Evolutionary conservation across 2,888 invertebrate species (phyloP), one percentile per base, ranked within the genome.

Genomic region (Diarsia mendica): DNA sequence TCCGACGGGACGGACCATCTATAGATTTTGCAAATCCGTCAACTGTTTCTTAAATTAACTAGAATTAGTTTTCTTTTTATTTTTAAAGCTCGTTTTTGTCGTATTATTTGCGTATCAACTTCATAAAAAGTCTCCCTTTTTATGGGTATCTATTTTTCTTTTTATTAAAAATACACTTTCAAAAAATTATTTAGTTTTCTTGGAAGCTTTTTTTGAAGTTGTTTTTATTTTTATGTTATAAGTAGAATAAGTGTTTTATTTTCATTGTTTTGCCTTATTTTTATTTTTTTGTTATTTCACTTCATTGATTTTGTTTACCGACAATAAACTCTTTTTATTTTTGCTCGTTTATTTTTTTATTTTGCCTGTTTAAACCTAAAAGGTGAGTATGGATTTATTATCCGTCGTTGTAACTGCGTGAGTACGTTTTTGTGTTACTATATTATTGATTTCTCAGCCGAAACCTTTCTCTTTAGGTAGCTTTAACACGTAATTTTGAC

Each of bases 241-340:
- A 33, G 20, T 61, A 61, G 51, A 67, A 39, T 72, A 58, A 63
- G 55, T 66, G 46, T 20, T 28, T 66, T 46, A 18, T 5, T 71
- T 49, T 20, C 6, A 18, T 48, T 70, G 13, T 66, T 46, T 65
- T 33, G 8, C 11, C 33, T 0, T 33, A 23, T 64, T 49, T 77
- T n/a, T 8, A 53, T n/a, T 48, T 67, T 71, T 72, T 53, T 74
- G 28, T 66, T 23, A 55, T 51, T 49, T 74, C 70, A 55, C 63
- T 20, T n/a, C n/a, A n/a, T n/a, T n/a, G n/a, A 53, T 70, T 68
- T 84, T 76, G 49, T 72, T 84, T 55, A 75, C 20, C n/a, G 11
- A 55, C 23, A 83, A 82, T 85, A 83, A 83, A 85, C 48, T 20
- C 53, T 58, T 58, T 83, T 82, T 72, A 23, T 70, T 77, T 84